Evolutionary conservation across 2,888 invertebrate genomes (phyloP).

Genomic region (Resseliella maxima): DNA sequence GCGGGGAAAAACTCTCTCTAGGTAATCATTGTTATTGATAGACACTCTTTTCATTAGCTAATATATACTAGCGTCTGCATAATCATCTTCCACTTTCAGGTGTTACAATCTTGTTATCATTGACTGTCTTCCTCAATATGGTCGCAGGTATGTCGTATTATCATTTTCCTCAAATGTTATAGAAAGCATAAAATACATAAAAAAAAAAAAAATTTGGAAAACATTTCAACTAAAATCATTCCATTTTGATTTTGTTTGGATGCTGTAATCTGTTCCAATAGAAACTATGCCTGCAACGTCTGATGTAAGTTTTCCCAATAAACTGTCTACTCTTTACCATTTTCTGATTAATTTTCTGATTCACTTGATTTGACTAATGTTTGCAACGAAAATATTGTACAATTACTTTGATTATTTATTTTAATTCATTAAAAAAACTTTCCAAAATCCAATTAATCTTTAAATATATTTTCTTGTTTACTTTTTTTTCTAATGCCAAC

Average conservation of each 20-base stretch:
- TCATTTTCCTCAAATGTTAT: too few relatives aligned
- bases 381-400: too few relatives aligned
- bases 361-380: background rate
- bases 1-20: slow-evolving; percentile 98
- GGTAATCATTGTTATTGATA: slow-evolving; percentile 70
- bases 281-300: slow-evolving; percentile 99
- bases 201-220: background rate
- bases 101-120: slow-evolving; percentile 95
- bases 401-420: background rate
- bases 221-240: too few relatives aligned
- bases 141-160: slow-evolving; percentile 78
- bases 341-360: background rate
- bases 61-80: background rate
- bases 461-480: background rate
- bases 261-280: background rate
- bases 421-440: background rate
- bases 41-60: background rate
- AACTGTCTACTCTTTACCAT: too few relatives aligned
- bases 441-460: background rate
- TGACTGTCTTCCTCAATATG: slow-evolving; percentile 98
- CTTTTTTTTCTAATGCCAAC: background rate
- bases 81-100: slow-evolving; percentile 71
- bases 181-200: too few relatives aligned
- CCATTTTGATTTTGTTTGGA: background rate
- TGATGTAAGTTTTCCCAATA: slow-evolving; percentile 67